Base-by-base conservation (phyloP, 2,888 invertebrate species). In the Allophyes oxyacanthae region DNA sequence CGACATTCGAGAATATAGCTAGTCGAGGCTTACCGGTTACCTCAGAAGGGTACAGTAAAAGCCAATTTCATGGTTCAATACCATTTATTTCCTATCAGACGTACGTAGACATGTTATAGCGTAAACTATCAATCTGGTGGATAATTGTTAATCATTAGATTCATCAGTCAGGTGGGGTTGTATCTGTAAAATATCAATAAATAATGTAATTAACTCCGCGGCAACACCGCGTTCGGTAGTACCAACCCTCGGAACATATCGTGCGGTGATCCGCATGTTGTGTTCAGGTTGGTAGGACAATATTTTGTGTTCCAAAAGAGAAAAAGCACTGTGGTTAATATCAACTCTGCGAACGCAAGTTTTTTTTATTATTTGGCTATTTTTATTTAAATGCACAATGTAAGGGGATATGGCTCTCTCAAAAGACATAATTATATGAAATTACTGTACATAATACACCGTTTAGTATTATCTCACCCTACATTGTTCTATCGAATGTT, bases 131-230 rank as follows among this genome's bases (percentile, higher is more conserved):
- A 42, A 60, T 63, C 41, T 41, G 56, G 44, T 44, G 54, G 48
- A 62, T 76, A 67, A 79, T 68, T 70, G 66, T 67, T 73, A 72
- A 68, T 76, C 65, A 75, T 72, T 74, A 66, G 60, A 66, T 64
- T 72, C 64, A 79, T 77, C 64, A 68, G 51, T 65, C 68, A 66
- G 52, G 63, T 59, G 38, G 50, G 56, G 50, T 54, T 44, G 38
- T 59, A 50, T 61, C 64, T 73, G 65, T 71, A 63, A 75, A 76
- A 77, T 72, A 72, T 71, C 61, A 67, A 64, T 73, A 74, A 66
- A 64, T 70, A 70, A 73, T 66, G 64, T 71, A 70, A 76, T 77
- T 78, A 71, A 67, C 58, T 62, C 55, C 49, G 57, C 58, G 63
- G 67, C 59, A 51, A 54, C 53, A 52, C 58, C 48, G 43, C 45